These are phyloP conservation scores for Miniopterus natalensis DNA, from an alignment of 2,113 vertebrate genomes.

Conservation along the genomic window DNA sequence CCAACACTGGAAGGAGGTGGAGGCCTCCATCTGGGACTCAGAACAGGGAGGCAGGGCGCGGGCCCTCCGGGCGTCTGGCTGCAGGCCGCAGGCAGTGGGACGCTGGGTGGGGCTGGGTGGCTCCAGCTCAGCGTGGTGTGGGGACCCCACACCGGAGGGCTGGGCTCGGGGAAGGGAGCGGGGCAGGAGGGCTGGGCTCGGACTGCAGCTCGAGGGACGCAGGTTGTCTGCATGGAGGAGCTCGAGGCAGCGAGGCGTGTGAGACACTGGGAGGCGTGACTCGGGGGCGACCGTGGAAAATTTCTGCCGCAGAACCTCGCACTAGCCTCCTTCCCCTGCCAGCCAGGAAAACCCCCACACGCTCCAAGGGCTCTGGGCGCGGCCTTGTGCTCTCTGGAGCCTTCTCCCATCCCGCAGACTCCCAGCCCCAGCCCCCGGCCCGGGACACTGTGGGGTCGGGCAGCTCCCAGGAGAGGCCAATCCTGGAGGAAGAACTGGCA, in stretches of 20 bases:
- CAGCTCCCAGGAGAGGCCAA: neutral
- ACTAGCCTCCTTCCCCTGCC: neutral
- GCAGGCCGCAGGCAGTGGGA: no score
- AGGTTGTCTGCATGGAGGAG: neutral
- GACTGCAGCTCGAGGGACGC: neutral
- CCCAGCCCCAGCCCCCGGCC: neutral
- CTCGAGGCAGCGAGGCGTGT: neutral
- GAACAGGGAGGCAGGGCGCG: neutral
- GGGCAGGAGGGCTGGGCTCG: neutral
- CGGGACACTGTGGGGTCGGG: fast-evolving
- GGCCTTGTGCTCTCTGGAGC: fast-evolving
- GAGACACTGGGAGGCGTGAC: neutral
- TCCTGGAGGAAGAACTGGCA: neutral
- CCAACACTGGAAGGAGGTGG: neutral
- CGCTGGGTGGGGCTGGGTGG: neutral
- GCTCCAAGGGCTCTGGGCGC: no score
- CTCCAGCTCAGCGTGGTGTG: no score
- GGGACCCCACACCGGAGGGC: no score
- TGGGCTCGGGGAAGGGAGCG: neutral
- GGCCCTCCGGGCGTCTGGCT: neutral
- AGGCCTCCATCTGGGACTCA: neutral
- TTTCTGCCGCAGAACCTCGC: neutral
- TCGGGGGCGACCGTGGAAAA: conserved; percentile 12
- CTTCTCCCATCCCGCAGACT: neutral
- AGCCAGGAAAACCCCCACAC: fast-evolving